Percentiles rank a stretch among this genome's conserved stretches.
These are phyloP conservation scores for Alauda arvensis DNA, from an alignment of 2,797 vertebrate genomes.

Conservation along the genomic window DNA sequence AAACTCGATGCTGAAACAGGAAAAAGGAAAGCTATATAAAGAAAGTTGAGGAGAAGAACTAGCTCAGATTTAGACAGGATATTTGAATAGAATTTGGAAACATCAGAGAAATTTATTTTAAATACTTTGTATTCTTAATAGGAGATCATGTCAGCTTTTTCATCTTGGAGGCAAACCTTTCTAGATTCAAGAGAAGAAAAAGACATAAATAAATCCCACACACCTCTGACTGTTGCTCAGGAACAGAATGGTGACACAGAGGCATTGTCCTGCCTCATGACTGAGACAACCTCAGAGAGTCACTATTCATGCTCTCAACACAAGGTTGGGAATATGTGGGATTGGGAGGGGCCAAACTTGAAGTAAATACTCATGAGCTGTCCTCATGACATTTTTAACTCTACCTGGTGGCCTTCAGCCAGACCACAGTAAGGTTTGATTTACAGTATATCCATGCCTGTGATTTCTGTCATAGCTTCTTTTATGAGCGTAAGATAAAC, in stretches of 20 bases:
- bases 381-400: background rate
- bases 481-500: background rate
- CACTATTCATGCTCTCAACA: background rate
- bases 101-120: background rate
- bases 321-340: background rate
- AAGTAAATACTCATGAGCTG: background rate
- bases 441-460: background rate
- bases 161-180: background rate
- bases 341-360: background rate
- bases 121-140: background rate
- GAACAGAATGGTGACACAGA: background rate
- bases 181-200: background rate
- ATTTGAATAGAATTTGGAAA: background rate
- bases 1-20: background rate
- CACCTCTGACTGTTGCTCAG: background rate
- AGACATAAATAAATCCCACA: background rate
- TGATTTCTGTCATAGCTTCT: background rate
- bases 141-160: background rate
- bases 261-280: background rate
- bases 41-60: background rate
- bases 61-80: background rate
- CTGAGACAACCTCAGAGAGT: background rate
- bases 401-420: background rate
- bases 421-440: background rate
- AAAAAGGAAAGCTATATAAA: background rate